Evolutionary conservation across 2,888 invertebrate species (phyloP), one percentile per base, ranked within the genome.

Genomic region (Busseola fusca): DNA sequence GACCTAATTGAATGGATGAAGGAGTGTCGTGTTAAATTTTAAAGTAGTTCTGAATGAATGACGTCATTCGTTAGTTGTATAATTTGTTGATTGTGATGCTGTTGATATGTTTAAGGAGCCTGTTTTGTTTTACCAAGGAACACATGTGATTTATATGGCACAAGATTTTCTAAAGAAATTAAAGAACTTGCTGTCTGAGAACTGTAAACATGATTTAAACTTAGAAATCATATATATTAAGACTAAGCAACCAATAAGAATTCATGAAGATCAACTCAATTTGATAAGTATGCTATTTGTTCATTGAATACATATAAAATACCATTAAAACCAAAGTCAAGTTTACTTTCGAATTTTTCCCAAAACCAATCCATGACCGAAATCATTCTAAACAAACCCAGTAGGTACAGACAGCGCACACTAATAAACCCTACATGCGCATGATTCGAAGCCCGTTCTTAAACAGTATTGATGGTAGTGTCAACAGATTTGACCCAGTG

Each of bases 401-500:
- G 71, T 74, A 74, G 54, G 48, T 69, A 69, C 54, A 50, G 57
- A 69, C 66, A 69, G 60, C 78, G 84, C 84, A 76, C 65, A 81
- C 74, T 71, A 81, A 85, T 85, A 84, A 78, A 76, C 58, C 64
- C 75, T 72, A 64, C 59, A 80, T 67, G 73, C 72, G 84, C 78
- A 84, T 84, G 86, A 84, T 86, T 88, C 86, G 88, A 86, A 88
- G 84, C 80, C 82, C 78, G 84, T 77, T 84, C 86, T 90, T 89
- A 92, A 93, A 89, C 89, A 91, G 92, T 93, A 93, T 94, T 91
- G 93, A 92, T 93, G 91, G 89, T 91, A 79, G 85, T 91, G 94
- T 95, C 93, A 94, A 94, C 89, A 91, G 91, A 92, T 91, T 86
- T 94, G 94, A 94, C 94, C 94, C 87, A 87, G 77, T 90, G 91